Evolutionary conservation across 2,888 invertebrate species (phyloP), one percentile per base, ranked within the genome.

Genomic region (Suillia variegata): DNA sequence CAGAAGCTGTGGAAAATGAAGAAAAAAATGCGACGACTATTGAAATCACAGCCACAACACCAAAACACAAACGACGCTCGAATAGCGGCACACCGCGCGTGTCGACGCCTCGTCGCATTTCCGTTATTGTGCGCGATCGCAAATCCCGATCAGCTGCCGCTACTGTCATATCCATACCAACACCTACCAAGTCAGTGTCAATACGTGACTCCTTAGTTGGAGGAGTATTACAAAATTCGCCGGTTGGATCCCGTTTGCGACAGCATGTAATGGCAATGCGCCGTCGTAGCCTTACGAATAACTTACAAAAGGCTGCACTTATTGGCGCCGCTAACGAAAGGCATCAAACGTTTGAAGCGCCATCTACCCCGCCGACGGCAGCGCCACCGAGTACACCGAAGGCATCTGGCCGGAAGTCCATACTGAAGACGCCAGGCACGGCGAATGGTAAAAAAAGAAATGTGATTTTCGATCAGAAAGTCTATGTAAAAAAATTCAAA

Each of bases 401-500:
- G 8, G n/a, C n/a, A n/a, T n/a, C n/a, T n/a, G 53, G 58, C 2
- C 70, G 73, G 1, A 70, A 74, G 55, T 78, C 80, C 0, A 80
- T 80, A 18, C 56, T 80, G 0, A 80, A 80, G 59, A 80, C 80
- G 0, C 80, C 80, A 0, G 80, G 78, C 1, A 74, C 77, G 0
- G 62, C 64, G 0, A 66, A 69, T 51, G 63, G 66, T 1, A 70
- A 42, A 2, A 59, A 61, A 2, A 73, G 68, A 3, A 73, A 68
- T 31, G 78, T 80, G 10, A 54, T 73, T 13, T 80, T 80, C 54
- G 76, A 76, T 56, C 73, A 78, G 26, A 70, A 76, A 51, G 68
- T 77, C n/a, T 67, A 67, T 13, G 71, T 76, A 4, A 75, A 77
- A 12, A 72, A 70, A 1, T 73, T 76, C 26, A 65, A 75, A 48